Evolutionary conservation across 2,113 vertebrate species (phyloP).

Genomic region (Hippolais icterina): DNA sequence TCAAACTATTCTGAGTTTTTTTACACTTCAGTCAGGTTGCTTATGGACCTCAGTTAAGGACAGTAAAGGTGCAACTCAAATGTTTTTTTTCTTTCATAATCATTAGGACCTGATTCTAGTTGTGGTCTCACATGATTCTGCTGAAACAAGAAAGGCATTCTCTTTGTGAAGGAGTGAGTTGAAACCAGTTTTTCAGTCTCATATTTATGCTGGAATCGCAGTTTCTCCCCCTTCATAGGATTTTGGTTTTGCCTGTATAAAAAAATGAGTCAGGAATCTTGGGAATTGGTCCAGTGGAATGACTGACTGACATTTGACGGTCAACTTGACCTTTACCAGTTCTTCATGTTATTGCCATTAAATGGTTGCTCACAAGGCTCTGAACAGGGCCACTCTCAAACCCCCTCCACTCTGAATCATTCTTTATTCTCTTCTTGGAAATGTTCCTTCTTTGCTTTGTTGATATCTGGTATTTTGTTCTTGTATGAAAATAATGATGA

Average conservation of each 20-base stretch:
- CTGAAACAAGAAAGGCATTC: not conserved
- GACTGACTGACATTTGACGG: not conserved
- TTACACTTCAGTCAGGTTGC: not conserved
- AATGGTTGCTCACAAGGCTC: not conserved
- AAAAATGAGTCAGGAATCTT: not conserved
- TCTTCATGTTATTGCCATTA: not conserved
- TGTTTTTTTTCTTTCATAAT: not conserved
- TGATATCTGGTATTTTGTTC: not conserved
- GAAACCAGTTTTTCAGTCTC: not conserved
- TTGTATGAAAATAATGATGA: not conserved
- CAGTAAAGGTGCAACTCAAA: not conserved
- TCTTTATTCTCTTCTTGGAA: constrained; percentile 11
- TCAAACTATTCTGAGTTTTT: not conserved
- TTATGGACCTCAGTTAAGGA: not conserved
- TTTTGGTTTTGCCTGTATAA: not conserved
- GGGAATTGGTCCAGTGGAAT: not conserved
- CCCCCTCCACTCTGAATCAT: not conserved
- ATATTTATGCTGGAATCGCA: not conserved
- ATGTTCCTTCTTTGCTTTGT: not conserved
- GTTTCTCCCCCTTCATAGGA: not conserved
- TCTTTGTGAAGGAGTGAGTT: not conserved
- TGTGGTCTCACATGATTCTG: not conserved
- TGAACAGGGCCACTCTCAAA: not conserved
- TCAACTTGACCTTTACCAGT: constrained; percentile 13
- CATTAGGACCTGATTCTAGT: not conserved